Conservation (phyloP, 2,797 vertebrate genomes). For the Cynodonichthys magdalenae region DNA sequence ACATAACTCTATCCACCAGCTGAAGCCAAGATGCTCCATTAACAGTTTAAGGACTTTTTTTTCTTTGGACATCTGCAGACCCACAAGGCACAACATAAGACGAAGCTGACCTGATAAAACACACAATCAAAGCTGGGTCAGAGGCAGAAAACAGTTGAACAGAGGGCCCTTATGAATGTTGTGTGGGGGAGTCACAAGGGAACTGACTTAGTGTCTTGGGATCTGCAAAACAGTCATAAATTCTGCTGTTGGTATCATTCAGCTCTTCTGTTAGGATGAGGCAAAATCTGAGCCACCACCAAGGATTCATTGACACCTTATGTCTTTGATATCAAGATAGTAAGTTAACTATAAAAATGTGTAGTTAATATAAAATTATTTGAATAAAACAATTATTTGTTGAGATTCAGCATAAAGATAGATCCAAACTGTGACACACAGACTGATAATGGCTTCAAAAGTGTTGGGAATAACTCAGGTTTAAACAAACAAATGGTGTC, state of each 20-base stretch:
- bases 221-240: slow-evolving; percentile 29
- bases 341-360: neutral
- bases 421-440: neutral
- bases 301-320: neutral
- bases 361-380: neutral
- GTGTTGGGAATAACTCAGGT: slow-evolving; percentile 1
- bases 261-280: slow-evolving; percentile 10
- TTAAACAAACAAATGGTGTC: neutral
- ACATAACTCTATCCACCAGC: slow-evolving; percentile 25
- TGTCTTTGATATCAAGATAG: neutral
- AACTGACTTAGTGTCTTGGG: slow-evolving; percentile 48
- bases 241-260: slow-evolving; percentile 17
- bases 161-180: slow-evolving; percentile 45
- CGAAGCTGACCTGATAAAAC: slow-evolving; percentile 60
- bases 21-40: slow-evolving; percentile 58
- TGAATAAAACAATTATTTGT: neutral
- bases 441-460: neutral
- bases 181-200: slow-evolving; percentile 35
- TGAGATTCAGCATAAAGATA: neutral
- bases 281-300: slow-evolving; percentile 1
- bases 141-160: slow-evolving; percentile 33
- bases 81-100: slow-evolving; percentile 62
- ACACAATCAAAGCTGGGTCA: slow-evolving; percentile 37
- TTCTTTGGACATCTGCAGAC: slow-evolving; percentile 47
- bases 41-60: slow-evolving; percentile 65